These are phyloP conservation scores for Drosophila guanche DNA, from an alignment of 1,140 invertebrate genomes.

Conservation along the genomic window DNA sequence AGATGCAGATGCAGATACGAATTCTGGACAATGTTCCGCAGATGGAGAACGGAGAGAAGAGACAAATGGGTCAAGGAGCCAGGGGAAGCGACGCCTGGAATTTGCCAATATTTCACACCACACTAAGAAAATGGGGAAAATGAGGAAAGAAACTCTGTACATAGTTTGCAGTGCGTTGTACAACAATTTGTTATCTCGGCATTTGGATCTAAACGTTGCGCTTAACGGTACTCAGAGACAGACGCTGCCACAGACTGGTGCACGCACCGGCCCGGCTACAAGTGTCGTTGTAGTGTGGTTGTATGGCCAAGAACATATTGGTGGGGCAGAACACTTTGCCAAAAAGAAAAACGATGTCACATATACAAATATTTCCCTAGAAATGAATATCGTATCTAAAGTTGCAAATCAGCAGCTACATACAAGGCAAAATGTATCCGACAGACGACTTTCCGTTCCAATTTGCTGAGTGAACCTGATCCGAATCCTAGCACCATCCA, in stretches of 20 bases:
- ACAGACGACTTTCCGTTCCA: slow-evolving; percentile 33
- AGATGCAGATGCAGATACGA: slow-evolving; percentile 27
- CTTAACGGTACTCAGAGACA: slow-evolving; percentile 63
- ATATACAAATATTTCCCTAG: slow-evolving; percentile 7
- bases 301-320: slow-evolving; percentile 71
- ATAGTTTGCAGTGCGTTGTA: slow-evolving; percentile 48
- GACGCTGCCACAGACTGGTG: slow-evolving; percentile 26
- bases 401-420: slow-evolving; percentile 33
- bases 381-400: slow-evolving; percentile 36
- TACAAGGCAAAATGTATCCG: slow-evolving; percentile 13
- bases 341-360: slow-evolving; percentile 49
- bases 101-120: slow-evolving; percentile 61
- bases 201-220: slow-evolving; percentile 75
- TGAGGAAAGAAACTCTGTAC: slow-evolving; percentile 35
- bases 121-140: slow-evolving; percentile 42
- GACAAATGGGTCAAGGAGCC: too few species aligned
- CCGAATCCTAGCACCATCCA: slow-evolving; percentile 7
- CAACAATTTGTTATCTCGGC: slow-evolving; percentile 74
- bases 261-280: slow-evolving; percentile 53
- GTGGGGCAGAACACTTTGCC: slow-evolving; percentile 46
- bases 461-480: slow-evolving; percentile 8
- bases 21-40: not conserved
- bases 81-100: slow-evolving; percentile 28
- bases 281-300: slow-evolving; percentile 14
- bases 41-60: slow-evolving; percentile 4